Conservation (phyloP, 2,113 vertebrate genomes). For the Hippocampus comes region DNA sequence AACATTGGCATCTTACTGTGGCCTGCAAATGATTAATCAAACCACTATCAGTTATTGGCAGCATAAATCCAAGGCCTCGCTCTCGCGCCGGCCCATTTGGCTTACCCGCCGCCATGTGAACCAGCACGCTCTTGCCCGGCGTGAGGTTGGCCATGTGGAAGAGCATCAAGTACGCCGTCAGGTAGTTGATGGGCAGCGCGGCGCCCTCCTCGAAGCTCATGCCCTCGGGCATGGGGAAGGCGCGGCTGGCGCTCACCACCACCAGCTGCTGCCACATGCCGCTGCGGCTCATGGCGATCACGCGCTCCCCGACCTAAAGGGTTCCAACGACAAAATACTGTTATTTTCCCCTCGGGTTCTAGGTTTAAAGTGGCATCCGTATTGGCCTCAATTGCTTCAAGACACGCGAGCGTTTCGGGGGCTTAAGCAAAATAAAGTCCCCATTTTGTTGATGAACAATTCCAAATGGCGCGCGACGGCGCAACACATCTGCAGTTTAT, state of each 20-base stretch:
- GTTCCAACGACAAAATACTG: neutral
- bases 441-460: neutral
- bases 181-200: slow-evolving; percentile 83
- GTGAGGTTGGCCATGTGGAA: slow-evolving; percentile 86
- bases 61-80: neutral
- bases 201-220: slow-evolving; percentile 93
- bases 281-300: slow-evolving; percentile 75
- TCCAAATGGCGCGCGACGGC: neutral
- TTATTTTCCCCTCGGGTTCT: too few species aligned
- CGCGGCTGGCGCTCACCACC: slow-evolving; percentile 63
- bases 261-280: slow-evolving; percentile 89
- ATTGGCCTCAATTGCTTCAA: too few species aligned
- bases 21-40: neutral
- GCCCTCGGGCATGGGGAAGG: slow-evolving; percentile 81
- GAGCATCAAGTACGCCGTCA: slow-evolving; percentile 90
- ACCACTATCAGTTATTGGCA: neutral
- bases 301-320: slow-evolving; percentile 83
- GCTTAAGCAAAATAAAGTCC: too few species aligned
- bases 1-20: neutral
- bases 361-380: too few species aligned
- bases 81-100: neutral
- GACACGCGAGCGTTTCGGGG: too few species aligned
- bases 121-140: slow-evolving; percentile 85
- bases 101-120: slow-evolving; percentile 94
- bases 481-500: too few species aligned